Base-by-base conservation (phyloP, 2,113 vertebrate species). In the Notiomystis cincta region DNA sequence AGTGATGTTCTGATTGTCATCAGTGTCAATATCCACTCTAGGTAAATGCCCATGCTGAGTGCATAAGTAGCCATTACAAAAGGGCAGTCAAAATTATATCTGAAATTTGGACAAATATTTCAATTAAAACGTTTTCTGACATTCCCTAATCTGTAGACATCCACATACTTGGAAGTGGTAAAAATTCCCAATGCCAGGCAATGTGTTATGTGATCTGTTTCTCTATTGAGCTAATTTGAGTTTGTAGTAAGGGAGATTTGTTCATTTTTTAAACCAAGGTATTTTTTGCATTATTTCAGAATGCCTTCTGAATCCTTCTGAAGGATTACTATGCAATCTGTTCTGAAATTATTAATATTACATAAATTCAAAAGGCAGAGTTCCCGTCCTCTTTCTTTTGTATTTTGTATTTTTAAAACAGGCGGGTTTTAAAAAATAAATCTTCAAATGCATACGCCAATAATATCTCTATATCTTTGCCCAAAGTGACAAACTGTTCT, bases 391-490 rank as follows among this genome's bases (percentile, higher is more conserved):
- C 28, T 80, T 88, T 58, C 23, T 48, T 93, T 82, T 61, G 2
- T 73, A 16, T 33, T 94, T 94, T 87, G n/a, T n/a, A n/a, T n/a
- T n/a, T n/a, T n/a, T n/a, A n/a, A n/a, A n/a, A n/a, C n/a, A n/a
- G 67, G 11, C 12, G 90, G 22, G 71, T 78, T 51, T 35, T 23
- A 42, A 67, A 79, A 82, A 90, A 90, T n/a, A 88, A 38, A 25
- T 56, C n/a, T 93, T 93, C 65, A 93, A 83, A 73, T 67, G 58
- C n/a, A 40, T 79, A 79, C 82, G 47, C 37, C 45, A 82, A 42
- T 87, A 13, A 17, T 95, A 89, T 62, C 90, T 92, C 96, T 94
- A 18, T 54, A 56, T 94, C 77, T 96, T 96, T 72, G 76, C 90
- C 47, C 67, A 90, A 90, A 89, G 57, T 75, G 45, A 57, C 88